Base-by-base conservation (phyloP, 2,797 vertebrate species). In the Astyanax mexicanus region DNA sequence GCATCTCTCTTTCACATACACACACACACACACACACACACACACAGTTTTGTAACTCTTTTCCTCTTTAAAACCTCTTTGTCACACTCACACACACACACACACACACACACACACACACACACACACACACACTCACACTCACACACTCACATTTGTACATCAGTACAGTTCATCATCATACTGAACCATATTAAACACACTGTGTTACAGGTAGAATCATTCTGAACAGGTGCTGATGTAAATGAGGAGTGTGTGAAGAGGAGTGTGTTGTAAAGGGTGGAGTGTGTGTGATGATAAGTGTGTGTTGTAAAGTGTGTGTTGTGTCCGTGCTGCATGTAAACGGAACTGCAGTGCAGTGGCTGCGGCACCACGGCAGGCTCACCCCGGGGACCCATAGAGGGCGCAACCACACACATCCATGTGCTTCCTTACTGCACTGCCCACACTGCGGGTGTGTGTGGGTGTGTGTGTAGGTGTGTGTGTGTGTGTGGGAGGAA, bases 341-440 rank as follows among this genome's bases (percentile, higher is more conserved):
- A 40, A 62, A 11, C 21, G n/a, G 37, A 13, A 6, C 60, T 42
- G 3, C 19, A 37, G 3, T 40, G 60, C 19, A 37, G 9, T 40
- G 37, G n/a, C 58, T 66, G 27, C 37, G 17, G n/a, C 49, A 35
- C 51, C 45, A 6, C 27, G 32, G 29, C 29, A 32, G 29, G 29
- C 29, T 47, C 38, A 25, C 64, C 25, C 25, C 17, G 23, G 19
- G n/a, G 71, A 40, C 83, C 84, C 75, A 71, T 78, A 84, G 84
- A 84, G 83, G 83, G 79, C 74, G 69, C 77, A 77, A 71, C 25
- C 71, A 80, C 64, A 66, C 71, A 71, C 69, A 52, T 60, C 58
- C 57, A 49, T 35, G 15, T 45, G 72, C 5, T 67, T 69, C n/a
- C 45, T 52, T 75, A 37, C 35, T 51, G n/a, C 5, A 25, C 40